A percentile compares a stretch with the other conserved stretches of the same genome.
These are phyloP conservation scores for Thamnophis elegans DNA, from an alignment of 2,797 vertebrate species.

Conservation along the genomic window DNA sequence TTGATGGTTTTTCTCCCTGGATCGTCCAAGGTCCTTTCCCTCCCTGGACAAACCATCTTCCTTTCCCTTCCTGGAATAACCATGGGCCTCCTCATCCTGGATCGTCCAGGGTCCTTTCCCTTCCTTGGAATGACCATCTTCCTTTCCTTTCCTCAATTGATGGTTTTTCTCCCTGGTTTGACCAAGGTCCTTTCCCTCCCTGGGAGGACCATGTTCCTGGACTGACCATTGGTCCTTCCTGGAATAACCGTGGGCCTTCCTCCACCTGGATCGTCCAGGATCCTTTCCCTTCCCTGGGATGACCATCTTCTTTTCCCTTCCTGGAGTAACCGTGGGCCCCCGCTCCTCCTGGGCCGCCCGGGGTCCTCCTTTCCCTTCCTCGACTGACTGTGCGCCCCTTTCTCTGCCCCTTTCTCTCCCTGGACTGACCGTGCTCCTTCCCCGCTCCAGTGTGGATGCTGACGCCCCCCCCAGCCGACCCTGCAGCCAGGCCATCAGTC, in stretches of 20 bases:
- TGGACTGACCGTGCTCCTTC: neutral
- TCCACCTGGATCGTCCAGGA: too few species aligned
- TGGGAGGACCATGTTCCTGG: too few species aligned
- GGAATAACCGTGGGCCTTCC: too few species aligned
- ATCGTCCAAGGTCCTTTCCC: too few species aligned
- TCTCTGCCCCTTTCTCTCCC: neutral
- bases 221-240: too few species aligned
- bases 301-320: accelerated
- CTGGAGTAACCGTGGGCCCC: too few species aligned
- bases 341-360: accelerated
- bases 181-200: neutral
- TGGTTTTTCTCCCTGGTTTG: too few species aligned
- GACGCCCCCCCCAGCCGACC: slow-evolving; percentile 59
- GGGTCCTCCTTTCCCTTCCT: neutral
- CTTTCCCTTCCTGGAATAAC: accelerated
- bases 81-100: neutral
- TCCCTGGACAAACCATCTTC: neutral
- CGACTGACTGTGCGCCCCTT: neutral
- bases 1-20: accelerated
- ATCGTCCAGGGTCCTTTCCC: accelerated
- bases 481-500: slow-evolving; percentile 72
- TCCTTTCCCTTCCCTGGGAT: neutral
- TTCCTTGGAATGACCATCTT: neutral
- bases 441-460: neutral
- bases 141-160: too few species aligned